Evolutionary conservation across 2,888 invertebrate species (phyloP), one percentile per base, ranked within the genome.

Genomic region (Metacarcinus magister): DNA sequence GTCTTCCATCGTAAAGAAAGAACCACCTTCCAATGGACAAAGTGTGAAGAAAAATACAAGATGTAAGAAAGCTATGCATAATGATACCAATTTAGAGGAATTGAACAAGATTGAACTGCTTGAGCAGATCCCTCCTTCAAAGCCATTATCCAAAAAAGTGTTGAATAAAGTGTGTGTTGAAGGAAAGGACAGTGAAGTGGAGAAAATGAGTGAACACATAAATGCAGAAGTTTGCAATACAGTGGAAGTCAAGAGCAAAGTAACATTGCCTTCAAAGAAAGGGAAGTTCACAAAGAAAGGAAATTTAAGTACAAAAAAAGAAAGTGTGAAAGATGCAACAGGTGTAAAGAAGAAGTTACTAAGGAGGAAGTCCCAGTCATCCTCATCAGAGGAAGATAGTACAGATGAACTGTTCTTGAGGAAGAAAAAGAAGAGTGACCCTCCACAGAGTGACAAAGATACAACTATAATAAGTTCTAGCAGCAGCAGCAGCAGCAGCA

Each of bases 51-150:
- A 54, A n/a, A 60, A 39, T 8, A 60, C 54, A n/a, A 93, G 48
- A 75, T 19, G 46, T 48, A 54, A 44, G 89, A 93, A 90, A 44
- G 60, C 0, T 39, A 39, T 39, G 39, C 87, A 39, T 2, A 87
- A 32, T 87, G 39, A 39, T n/a, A 48, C 48, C 46, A 95, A 93
- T n/a, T 16, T 95, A 19, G 96, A 96, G 28, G 96, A 96, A 32
- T 60, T 96, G 8, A 93, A 96, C 67, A 96, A 96, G 95, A 96
- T 96, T 32, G 96, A 96, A 93, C 43, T 96, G 28, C 89, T 96
- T 16, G 96, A 96, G 23, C 96, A 96, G 32, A 96, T 96, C 46
- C 54, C 94, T 19, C 67, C 89, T 39, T 93, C 96, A 23, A 87
- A 87, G 19, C 39, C 87, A 87, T 32, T 87, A 16, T 39, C 87